Evolutionary conservation across 2,797 vertebrate species (phyloP), one percentile per base, ranked within the genome.

Genomic region (Tokudaia tokunoshimensis): DNA sequence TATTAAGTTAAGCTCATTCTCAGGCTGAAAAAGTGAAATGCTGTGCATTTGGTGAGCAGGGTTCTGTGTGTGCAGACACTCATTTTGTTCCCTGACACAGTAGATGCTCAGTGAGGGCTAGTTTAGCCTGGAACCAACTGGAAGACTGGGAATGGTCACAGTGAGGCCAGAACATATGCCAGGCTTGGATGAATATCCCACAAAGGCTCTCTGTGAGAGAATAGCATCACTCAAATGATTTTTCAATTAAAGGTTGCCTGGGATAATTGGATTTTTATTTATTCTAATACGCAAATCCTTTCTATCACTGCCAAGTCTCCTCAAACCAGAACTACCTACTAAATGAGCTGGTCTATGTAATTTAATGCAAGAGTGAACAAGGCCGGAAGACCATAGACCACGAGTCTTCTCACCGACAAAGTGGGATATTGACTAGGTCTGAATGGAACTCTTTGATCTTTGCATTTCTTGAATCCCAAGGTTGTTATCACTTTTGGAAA

Each of bases 361-460:
- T 95, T 95, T 93, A 92, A 79, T 70, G 67, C 76, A 96, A 95
- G 93, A 96, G 86, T 81, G 96, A 95, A 80, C 75, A 94, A 59
- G 63, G 75, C 63, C 57, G 67, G 76, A 41, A 87, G 93, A 96
- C 76, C 31, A 74, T 57, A 79, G 63, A 89, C 93, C 94, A 82
- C 37, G 15, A 1, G 24, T 83, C 74, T 93, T 94, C 89, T 90
- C 96, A 61, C 65, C 41, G 44, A 92, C 75, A 55, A 79, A 63
- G 65, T 91, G n/a, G 92, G 72, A 78, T 96, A 95, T 86, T 90
- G 95, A 93, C 26, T 34, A 92, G 80, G 37, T 92, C 90, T 82
- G 91, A 97, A 93, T 55, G 47, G 55, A 67, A 61, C 22, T 74
- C 96, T 75, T 55, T 94, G 61, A 88, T 91, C 26, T 78, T 72